Evolutionary conservation across 1,140 invertebrate genomes (phyloP), one percentile per base, ranked within the genome.

Genomic region (Nilaparvata lugens): DNA sequence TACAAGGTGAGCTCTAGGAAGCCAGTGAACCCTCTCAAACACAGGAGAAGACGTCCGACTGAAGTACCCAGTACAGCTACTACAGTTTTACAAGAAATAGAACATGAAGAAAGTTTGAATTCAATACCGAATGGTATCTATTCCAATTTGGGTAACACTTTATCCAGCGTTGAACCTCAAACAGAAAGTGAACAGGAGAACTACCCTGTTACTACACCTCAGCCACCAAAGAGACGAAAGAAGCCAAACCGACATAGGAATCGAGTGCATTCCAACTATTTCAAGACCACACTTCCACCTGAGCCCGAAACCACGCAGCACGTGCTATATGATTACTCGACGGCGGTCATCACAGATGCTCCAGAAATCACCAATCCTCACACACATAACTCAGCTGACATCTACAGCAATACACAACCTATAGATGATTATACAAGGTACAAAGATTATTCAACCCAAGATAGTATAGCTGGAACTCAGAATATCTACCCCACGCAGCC

Each of bases 401-500:
- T 19, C 4, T 48, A 48, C 21, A 23, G 16, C 16, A 48, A 48
- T 16, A 48, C 45, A 4, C 16, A 48, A 48, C 45, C 45, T 4
- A 23, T 48, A 48, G 21, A 48, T 11, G 45, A 48, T 48, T 48
- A 48, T 48, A 61, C 60, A 4, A 23, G 21, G 14, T 18, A 18
- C 2, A 62, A 59, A 4, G 52, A 55, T 38, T 52, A 60, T 24
- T 52, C 53, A 21, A 31, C 16, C 16, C 59, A 60, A 13, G 48
- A 58, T 2, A 63, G 43, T 14, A 53, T 58, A 16, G 28, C 53
- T 16, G 43, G 11, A 13, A n/a, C 55, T n/a, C 52, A 54, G 31
- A 53, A 60, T 2, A 51, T 60, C 4, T 59, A 59, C 28, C 52
- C 59, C 5, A 60, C 59, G 2, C 59, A 63, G n/a, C 52, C 45